Conservation (phyloP, 1,140 invertebrate species). For the Scaptomyza graminum region DNA sequence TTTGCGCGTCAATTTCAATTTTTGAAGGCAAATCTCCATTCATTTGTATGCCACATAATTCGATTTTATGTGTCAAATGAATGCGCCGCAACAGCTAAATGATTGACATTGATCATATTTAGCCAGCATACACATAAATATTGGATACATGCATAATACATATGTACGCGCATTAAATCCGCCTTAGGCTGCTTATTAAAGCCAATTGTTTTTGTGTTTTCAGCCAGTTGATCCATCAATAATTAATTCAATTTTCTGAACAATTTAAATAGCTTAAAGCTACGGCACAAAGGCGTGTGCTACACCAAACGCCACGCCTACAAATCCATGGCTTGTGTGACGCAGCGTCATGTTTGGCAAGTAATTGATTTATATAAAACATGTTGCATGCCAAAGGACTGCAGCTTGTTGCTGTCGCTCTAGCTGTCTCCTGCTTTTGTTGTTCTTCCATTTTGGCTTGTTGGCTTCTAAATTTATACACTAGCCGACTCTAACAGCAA, state of each 20-base stretch:
- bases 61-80: conserved; percentile 62
- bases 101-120: conserved; percentile 51
- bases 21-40: conserved; percentile 62
- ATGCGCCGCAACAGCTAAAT: conserved; percentile 37
- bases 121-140: conserved; percentile 4
- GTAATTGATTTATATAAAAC: conserved; percentile 82
- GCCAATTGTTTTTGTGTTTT: conserved; percentile 3
- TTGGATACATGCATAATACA: neutral
- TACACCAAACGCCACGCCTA: conserved; percentile 9
- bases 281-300: neutral
- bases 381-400: conserved; percentile 72
- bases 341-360: conserved; percentile 65
- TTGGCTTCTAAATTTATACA: conserved; percentile 75
- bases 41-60: conserved; percentile 66
- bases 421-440: conserved; percentile 10
- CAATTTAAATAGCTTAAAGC: conserved; percentile 16
- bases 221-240: neutral
- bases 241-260: conserved; percentile 17
- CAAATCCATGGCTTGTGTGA: conserved; percentile 49
- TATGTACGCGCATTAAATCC: neutral
- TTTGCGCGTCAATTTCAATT: conserved; percentile 69
- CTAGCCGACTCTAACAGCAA: conserved; percentile 20
- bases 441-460: conserved; percentile 36
- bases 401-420: conserved; percentile 64
- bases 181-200: conserved; percentile 16